phyloP scores from a whole-genome alignment of 2,888 invertebrate species.

The Scaptomyza reducta region DNA sequence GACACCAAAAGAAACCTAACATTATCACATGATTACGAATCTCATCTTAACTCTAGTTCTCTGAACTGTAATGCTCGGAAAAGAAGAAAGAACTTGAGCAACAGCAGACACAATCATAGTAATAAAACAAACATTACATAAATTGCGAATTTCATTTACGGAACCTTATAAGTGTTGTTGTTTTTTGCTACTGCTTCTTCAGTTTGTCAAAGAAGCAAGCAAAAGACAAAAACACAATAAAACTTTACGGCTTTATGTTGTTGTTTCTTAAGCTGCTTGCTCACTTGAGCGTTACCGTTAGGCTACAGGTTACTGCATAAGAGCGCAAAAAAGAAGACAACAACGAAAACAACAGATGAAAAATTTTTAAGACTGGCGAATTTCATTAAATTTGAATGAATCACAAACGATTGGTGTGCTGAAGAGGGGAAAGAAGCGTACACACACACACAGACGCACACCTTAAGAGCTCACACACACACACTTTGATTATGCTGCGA shows the following conservation, averaged over 20 bases:
- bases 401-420: conserved; percentile 37
- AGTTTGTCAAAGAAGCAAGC: conserved; percentile 31
- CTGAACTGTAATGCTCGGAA: conserved; percentile 26
- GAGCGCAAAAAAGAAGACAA: conserved; percentile 34
- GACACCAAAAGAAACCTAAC: neutral
- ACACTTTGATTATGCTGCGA: conserved; percentile 35
- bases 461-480: conserved; percentile 8
- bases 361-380: conserved; percentile 43
- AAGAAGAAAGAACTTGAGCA: neutral
- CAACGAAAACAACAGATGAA: conserved; percentile 17
- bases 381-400: conserved; percentile 47
- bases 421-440: conserved; percentile 7
- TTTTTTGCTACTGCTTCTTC: conserved; percentile 23
- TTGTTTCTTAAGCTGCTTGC: conserved; percentile 54
- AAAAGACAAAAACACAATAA: conserved; percentile 22
- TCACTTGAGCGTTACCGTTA: conserved; percentile 70
- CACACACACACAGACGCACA: conserved; percentile 7
- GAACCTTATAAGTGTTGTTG: conserved; percentile 23
- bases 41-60: conserved; percentile 30
- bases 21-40: too few species aligned
- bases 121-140: conserved; percentile 66
- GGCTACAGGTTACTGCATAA: conserved; percentile 61
- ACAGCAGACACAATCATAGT: conserved; percentile 20
- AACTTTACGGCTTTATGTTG: conserved; percentile 17
- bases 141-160: conserved; percentile 72